Base-by-base conservation (phyloP, 2,888 invertebrate species). In the Mystacides longicornis region DNA sequence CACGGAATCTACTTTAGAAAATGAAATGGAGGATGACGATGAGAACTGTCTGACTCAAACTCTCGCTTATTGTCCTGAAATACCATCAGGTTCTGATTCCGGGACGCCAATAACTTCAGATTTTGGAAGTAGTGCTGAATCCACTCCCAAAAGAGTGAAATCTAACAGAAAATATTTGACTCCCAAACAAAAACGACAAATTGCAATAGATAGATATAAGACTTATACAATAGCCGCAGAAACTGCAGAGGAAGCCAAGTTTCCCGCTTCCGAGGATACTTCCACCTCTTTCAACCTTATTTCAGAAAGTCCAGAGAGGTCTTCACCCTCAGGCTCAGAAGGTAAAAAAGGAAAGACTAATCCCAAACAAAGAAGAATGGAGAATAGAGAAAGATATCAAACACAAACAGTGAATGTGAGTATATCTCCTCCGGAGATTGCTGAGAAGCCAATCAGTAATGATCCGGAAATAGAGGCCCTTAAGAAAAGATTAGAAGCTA, bases 211-310 rank as follows among this genome's bases (percentile, higher is more conserved):
- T 64, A 81, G 92, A 58, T 90, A 85, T 67, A 87, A 85, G 67
- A 92, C 91, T 0, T 92, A 91, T 66, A 90, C 89, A 0, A 87
- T 91, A 42, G 84, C 82, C 0, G 84, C 80, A 1, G 80, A 79
- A 56, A 71, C 83, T 43, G 57, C 57, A 9, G 57, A 57, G 45
- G 57, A 57, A 43, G 51, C 51, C 21, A 48, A 31, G 14, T 27
- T 52, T 4, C 52, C 47, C 37, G 54, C 33, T 23, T 21, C 47
- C 22, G 22, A 20, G 1, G 54, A 54, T 22, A 18, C 19, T 16
- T 21, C 21, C 16, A 16, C 19, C 18, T 18, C 23, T n/a, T 18
- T 23, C 4, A 18, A 3, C 11, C n/a, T 27, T 22, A 11, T 20
- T 47, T 16, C 37, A 42, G 5, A 11, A 2, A 51, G 31, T 31